Percentiles rank a stretch among this genome's conserved stretches.
Conservation (phyloP, 2,888 invertebrate genomes). For the Ophion ventricosus region DNA sequence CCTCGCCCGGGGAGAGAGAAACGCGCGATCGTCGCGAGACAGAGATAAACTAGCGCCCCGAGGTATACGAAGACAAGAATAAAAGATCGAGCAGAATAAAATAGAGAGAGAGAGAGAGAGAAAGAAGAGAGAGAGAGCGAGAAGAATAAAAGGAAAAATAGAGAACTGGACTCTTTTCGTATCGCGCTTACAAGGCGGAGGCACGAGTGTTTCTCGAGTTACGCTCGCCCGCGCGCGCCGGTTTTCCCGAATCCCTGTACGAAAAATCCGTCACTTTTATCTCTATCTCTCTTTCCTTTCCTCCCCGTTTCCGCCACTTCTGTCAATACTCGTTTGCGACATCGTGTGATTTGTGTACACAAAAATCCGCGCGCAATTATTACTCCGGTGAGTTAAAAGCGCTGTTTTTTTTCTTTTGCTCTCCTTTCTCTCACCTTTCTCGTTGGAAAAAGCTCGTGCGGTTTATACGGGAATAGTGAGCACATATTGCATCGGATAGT, state of each 20-base stretch:
- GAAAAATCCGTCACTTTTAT: not conserved
- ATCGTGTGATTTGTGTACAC: not conserved
- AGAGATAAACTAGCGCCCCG: constrained; percentile 40
- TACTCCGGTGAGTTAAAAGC: not conserved
- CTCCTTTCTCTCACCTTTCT: not conserved
- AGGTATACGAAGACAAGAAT: constrained; percentile 39
- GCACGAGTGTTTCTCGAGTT: not conserved
- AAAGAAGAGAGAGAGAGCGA: constrained; percentile 18
- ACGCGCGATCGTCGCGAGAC: constrained; percentile 68
- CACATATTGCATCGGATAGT: not conserved
- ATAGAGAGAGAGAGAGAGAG: constrained; percentile 15
- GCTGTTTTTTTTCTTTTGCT: not conserved
- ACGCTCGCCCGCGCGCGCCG: not conserved
- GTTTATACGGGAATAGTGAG: not conserved
- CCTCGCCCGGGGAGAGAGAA: constrained; percentile 71
- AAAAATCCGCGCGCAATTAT: not conserved
- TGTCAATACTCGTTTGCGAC: not conserved
- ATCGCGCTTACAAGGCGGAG: not conserved
- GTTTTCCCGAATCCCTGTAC: not conserved
- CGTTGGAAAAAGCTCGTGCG: not conserved
- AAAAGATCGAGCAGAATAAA: constrained; percentile 30
- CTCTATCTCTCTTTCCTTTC: not conserved
- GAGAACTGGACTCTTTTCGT: constrained; percentile 5
- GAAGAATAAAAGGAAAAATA: not conserved
- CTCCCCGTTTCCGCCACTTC: not conserved